These are phyloP conservation scores for Phortica magna DNA, from an alignment of 2,888 invertebrate genomes.

Conservation along the genomic window DNA sequence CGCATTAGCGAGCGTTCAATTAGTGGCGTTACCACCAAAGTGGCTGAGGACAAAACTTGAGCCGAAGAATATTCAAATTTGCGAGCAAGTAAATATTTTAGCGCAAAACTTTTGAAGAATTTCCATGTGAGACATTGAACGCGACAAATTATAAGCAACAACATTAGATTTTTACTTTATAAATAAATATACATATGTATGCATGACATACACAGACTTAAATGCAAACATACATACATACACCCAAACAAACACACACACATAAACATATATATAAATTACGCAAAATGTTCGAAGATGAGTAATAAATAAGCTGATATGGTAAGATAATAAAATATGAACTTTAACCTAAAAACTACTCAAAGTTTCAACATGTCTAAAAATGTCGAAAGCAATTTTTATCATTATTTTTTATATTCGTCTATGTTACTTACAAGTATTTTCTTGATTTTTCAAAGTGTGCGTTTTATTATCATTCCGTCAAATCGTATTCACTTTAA, in stretches of 20 bases:
- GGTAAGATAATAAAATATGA: no score
- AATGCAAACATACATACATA: not conserved
- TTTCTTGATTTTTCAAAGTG: no score
- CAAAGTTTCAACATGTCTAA: no score
- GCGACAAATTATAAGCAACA: slow-evolving; percentile 39
- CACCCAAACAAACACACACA: slow-evolving; percentile 9
- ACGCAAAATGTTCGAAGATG: not conserved
- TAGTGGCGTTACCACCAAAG: slow-evolving; percentile 60
- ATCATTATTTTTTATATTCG: no score
- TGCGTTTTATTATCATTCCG: no score
- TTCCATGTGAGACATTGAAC: slow-evolving; percentile 25
- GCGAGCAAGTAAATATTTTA: slow-evolving; percentile 24
- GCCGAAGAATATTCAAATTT: slow-evolving; percentile 7
- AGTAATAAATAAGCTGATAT: no score
- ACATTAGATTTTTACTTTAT: slow-evolving; percentile 44
- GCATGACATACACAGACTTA: slow-evolving; percentile 1
- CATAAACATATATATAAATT: not conserved
- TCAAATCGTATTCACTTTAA: no score
- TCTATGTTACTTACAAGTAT: no score
- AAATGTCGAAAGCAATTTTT: no score
- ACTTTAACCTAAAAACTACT: no score
- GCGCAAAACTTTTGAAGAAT: slow-evolving; percentile 31
- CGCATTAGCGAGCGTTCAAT: slow-evolving; percentile 60
- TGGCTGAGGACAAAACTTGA: slow-evolving; percentile 67
- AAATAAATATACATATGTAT: slow-evolving; percentile 11